Conservation (phyloP, 2,797 vertebrate species). For the Eospalax fontanierii region DNA sequence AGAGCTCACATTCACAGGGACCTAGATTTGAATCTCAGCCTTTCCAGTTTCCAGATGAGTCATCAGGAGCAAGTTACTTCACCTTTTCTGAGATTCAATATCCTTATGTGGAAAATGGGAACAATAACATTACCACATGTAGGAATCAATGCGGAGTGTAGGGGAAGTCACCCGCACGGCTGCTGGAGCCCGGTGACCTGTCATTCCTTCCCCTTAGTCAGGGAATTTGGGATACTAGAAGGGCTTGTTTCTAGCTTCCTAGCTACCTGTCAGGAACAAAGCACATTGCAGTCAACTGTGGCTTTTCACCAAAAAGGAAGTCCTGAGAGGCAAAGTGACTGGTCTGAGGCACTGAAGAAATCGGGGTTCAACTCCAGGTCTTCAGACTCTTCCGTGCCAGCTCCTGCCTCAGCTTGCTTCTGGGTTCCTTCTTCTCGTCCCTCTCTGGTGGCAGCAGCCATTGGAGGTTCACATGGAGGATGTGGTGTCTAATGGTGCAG, state of each 20-base stretch:
- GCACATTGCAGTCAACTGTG: neutral
- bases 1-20: neutral
- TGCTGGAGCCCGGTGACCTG: neutral
- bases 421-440: neutral
- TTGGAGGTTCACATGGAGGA: neutral
- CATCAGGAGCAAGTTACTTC: slow-evolving; percentile 28
- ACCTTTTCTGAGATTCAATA: neutral
- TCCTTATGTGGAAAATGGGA: neutral
- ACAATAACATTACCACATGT: neutral
- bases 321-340: neutral
- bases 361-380: neutral
- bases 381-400: neutral
- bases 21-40: neutral
- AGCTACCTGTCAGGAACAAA: neutral
- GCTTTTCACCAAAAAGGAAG: neutral
- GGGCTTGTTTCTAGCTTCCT: neutral
- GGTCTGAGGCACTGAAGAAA: neutral
- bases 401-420: neutral
- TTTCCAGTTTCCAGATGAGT: neutral
- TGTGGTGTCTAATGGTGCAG: neutral
- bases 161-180: neutral
- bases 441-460: neutral
- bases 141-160: neutral
- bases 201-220: neutral
- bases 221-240: neutral